A percentile compares a stretch with the other conserved stretches of the same genome.
Conservation (phyloP, 2,113 vertebrate species). For the Epinephelus lanceolatus region DNA sequence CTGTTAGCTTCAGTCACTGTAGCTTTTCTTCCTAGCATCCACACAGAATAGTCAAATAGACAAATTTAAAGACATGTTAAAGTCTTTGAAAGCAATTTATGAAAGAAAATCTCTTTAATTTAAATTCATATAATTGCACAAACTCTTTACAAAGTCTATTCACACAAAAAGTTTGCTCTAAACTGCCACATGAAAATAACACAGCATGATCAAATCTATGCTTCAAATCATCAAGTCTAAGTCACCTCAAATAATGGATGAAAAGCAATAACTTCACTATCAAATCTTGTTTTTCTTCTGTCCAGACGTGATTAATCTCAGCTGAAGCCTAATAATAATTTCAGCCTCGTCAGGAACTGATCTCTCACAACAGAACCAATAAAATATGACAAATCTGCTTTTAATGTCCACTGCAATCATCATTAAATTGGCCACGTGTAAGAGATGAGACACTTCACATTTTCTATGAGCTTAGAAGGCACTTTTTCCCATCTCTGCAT, state of each 20-base stretch:
- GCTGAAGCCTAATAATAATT: constrained; percentile 30
- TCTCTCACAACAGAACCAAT: constrained; percentile 39
- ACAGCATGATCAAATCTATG: not conserved
- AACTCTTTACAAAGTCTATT: not conserved
- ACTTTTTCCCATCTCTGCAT: not conserved
- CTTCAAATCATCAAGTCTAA: not conserved
- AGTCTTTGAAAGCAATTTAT: not conserved
- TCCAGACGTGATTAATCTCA: constrained; percentile 28
- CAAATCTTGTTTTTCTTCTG: constrained; percentile 3
- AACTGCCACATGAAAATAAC: not conserved
- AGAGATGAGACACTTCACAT: constrained; percentile 20
- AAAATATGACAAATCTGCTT: constrained; percentile 50
- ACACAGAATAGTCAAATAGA: not conserved
- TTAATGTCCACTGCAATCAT: constrained; percentile 37
- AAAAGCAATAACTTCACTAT: not conserved
- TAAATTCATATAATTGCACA: not conserved
- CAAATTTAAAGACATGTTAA: not conserved
- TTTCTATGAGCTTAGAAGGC: not conserved
- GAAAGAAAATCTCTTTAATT: not conserved
- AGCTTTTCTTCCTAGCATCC: not conserved
- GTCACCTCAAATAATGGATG: not conserved
- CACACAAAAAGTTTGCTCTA: not conserved
- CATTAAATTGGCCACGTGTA: constrained; percentile 24
- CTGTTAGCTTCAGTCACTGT: not conserved
- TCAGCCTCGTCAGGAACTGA: constrained; percentile 36